These are phyloP conservation scores for Hydriomena furcata DNA, from an alignment of 2,888 invertebrate genomes.

Conservation along the genomic window DNA sequence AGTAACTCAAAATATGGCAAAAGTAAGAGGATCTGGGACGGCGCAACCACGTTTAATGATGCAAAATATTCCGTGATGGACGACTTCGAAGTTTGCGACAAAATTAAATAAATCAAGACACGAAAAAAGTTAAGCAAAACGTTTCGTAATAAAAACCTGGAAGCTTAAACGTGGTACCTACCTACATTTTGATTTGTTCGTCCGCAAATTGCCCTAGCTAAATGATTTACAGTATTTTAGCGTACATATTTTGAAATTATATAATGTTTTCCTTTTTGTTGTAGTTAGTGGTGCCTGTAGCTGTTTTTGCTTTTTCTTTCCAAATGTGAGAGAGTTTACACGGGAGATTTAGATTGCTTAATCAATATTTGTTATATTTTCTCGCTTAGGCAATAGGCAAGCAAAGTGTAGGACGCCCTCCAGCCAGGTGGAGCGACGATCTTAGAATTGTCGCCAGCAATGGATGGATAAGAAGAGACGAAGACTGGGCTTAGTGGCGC, in stretches of 20 bases:
- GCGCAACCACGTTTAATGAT: conserved; percentile 12
- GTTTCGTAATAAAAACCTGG: conserved; percentile 32
- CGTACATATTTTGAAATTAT: conserved; percentile 25
- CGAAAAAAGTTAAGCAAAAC: conserved; percentile 26
- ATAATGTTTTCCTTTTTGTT: conserved; percentile 22
- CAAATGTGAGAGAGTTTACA: background rate
- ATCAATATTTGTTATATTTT: background rate
- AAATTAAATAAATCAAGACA: conserved; percentile 23
- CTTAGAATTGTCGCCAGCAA: too few species aligned
- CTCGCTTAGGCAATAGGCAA: too few species aligned
- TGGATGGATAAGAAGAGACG: too few species aligned
- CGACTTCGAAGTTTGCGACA: conserved; percentile 19
- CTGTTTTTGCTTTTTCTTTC: background rate
- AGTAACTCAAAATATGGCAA: background rate
- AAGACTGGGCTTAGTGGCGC: too few species aligned
- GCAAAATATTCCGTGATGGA: conserved; percentile 20
- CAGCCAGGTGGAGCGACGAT: too few species aligned
- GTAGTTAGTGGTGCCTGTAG: background rate
- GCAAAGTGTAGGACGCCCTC: too few species aligned
- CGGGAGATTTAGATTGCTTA: background rate
- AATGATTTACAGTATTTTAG: conserved; percentile 37
- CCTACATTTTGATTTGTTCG: conserved; percentile 34
- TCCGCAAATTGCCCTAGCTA: conserved; percentile 32
- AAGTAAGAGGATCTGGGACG: conserved; percentile 5
- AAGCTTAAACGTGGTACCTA: conserved; percentile 26